These are phyloP conservation scores for Myiozetetes cayanensis DNA, from an alignment of 2,113 vertebrate species.

Conservation along the genomic window DNA sequence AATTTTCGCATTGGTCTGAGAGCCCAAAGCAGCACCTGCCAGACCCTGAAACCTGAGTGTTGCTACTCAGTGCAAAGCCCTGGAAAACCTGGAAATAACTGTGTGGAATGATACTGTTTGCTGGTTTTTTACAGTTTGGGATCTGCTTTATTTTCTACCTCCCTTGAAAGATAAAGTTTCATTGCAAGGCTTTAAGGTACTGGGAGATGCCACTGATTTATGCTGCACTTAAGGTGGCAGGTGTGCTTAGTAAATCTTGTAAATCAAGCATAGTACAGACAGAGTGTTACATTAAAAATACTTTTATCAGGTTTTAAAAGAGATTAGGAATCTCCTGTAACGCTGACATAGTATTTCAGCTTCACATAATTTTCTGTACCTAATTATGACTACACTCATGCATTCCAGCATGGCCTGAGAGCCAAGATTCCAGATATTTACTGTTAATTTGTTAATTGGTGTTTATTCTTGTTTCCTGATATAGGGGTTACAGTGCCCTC, in stretches of 20 bases:
- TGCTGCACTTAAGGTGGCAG: neutral
- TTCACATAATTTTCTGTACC: neutral
- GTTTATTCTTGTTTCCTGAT: neutral
- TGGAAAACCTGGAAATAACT: neutral
- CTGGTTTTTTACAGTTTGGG: neutral
- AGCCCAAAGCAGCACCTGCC: neutral
- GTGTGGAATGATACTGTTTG: neutral
- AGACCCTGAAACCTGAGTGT: neutral
- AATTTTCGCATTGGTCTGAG: too few relatives aligned
- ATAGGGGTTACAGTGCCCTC: neutral
- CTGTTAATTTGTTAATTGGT: neutral
- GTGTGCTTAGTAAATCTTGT: neutral
- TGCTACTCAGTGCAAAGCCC: neutral
- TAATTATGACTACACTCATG: neutral
- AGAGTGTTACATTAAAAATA: neutral
- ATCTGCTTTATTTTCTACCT: neutral
- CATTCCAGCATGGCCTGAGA: neutral
- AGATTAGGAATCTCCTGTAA: neutral
- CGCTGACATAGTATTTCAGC: neutral
- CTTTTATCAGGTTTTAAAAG: neutral
- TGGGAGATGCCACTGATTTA: neutral
- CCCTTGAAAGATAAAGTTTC: neutral
- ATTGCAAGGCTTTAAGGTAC: neutral
- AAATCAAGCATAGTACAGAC: neutral
- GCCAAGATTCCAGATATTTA: neutral